Percentiles rank a stretch among this genome's conserved stretches.
phyloP scores from a whole-genome alignment of 2,888 invertebrate genomes.

The Nephrotoma appendiculata region DNA sequence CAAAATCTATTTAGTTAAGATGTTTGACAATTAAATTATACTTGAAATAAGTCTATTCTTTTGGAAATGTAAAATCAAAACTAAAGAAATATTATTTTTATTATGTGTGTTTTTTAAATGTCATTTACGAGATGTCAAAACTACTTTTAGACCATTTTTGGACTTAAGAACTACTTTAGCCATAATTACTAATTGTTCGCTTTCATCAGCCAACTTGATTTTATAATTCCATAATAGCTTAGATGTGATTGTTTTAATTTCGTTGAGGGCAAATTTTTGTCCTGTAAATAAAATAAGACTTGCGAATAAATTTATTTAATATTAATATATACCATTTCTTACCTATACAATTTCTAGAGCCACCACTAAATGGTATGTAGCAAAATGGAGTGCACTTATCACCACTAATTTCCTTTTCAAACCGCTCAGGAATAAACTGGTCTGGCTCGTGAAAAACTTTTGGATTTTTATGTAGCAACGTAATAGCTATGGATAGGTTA shows the following conservation, averaged over 20 bases:
- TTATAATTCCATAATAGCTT: conserved; percentile 27
- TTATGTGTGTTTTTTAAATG: neutral
- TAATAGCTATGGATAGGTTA: conserved; percentile 23
- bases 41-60: too few species aligned
- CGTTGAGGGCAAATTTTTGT: conserved; percentile 30
- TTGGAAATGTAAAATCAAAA: too few species aligned
- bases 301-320: neutral
- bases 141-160: conserved; percentile 27
- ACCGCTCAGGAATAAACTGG: conserved; percentile 30
- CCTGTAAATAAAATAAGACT: conserved; percentile 11
- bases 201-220: conserved; percentile 20
- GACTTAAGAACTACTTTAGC: conserved; percentile 27
- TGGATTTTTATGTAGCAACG: conserved; percentile 20
- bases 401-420: conserved; percentile 21
- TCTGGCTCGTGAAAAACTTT: conserved; percentile 24
- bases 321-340: neutral
- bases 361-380: conserved; percentile 31
- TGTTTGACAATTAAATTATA: too few species aligned
- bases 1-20: too few species aligned
- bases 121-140: conserved; percentile 19
- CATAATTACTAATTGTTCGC: conserved; percentile 22
- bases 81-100: neutral
- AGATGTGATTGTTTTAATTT: conserved; percentile 26
- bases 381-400: conserved; percentile 28
- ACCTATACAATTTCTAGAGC: conserved; percentile 30